Base-by-base conservation (phyloP, 2,888 invertebrate species). In the Hirtodrosophila histrioides region DNA sequence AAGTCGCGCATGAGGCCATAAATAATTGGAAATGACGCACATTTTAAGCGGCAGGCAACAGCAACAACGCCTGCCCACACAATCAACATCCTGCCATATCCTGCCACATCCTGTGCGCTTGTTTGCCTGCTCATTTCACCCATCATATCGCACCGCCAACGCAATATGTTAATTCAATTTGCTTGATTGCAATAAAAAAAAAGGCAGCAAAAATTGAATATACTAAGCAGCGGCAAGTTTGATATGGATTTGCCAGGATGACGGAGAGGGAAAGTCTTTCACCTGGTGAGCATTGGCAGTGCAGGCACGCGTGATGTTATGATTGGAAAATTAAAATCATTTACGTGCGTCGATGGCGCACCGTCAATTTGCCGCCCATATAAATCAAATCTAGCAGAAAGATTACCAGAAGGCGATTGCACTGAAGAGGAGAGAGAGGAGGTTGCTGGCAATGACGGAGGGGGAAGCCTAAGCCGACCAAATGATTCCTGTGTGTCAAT, bases 311-410 rank as follows among this genome's bases (percentile, higher is more conserved):
- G 53, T 85, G 73, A 73, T 81, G 69, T 86, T 86, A 81, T 88
- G 83, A 88, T 86, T 88, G 88, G 78, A 85, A 86, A 86, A 85
- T 86, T 75, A 86, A 86, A 86, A 77, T 78, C 74, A 85, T 85
- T 85, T 87, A 85, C 85, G 87, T 87, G 83, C 69, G 80, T 70
- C 55, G 67, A 67, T 58, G 41, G 63, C 63, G 33, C 54, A 58
- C 48, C 72, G 58, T 46, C 83, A 86, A 86, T 86, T 86, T 71
- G 69, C 75, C 67, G 69, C 57, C 67, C 77, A 85, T 82, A 73
- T 79, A 77, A 77, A 80, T 69, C 69, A 79, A 75, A 84, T 84
- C 82, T 79, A 77, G 67, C 78, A 74, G 69, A 79, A 81, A 69
- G 50, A 57, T 78, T 41, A 60, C 46, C 35, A 39, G 33, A 27